Base-by-base conservation (phyloP, 2,113 vertebrate genomes). In the Amblyopsis rosae region DNA sequence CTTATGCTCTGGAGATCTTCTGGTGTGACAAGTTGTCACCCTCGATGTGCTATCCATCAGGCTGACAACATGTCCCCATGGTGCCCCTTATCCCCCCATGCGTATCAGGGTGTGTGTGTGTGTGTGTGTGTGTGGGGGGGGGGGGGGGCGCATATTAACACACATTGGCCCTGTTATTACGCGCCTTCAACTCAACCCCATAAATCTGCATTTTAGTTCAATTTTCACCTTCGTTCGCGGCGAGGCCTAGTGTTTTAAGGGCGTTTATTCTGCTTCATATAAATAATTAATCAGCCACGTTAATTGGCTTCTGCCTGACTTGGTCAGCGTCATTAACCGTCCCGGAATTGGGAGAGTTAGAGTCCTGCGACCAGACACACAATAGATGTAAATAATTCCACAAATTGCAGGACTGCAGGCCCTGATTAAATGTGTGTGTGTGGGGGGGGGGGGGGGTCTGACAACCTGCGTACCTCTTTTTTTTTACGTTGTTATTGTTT, bases 281-380 rank as follows among this genome's bases (percentile, higher is more conserved):
- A 95, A 97, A 97, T 96, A 96, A 96, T 96, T 95, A 95, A 98
- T 96, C 94, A 94, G 92, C 92, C 91, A 93, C 94, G 94, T 96
- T 96, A 96, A 98, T 98, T 97, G 89, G 93, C 95, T 95, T 97
- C 95, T 95, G 93, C 93, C 92, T 91, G 93, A 94, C 94, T 95
- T 94, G 94, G 94, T 95, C 95, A 95, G 89, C 95, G 95, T 96
- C 95, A 96, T 98, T 98, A 97, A 94, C 92, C 90, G 90, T 88
- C 91, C 90, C 86, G 84, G 86, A 93, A 95, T 92, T 89, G 92
- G 92, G 88, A 90, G 87, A 76, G 92, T 26, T 26, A 92, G 87
- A 93, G 91, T 92, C 92, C 91, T 55, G 77, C 15, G 33, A 81
- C 79, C 71, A 72, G 35, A 57, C 59, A 26, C 80, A 85, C 84